A percentile compares a stretch with the other conserved stretches of the same genome.
These are phyloP conservation scores for Thumatha senex DNA, from an alignment of 2,888 invertebrate species.

Conservation along the genomic window DNA sequence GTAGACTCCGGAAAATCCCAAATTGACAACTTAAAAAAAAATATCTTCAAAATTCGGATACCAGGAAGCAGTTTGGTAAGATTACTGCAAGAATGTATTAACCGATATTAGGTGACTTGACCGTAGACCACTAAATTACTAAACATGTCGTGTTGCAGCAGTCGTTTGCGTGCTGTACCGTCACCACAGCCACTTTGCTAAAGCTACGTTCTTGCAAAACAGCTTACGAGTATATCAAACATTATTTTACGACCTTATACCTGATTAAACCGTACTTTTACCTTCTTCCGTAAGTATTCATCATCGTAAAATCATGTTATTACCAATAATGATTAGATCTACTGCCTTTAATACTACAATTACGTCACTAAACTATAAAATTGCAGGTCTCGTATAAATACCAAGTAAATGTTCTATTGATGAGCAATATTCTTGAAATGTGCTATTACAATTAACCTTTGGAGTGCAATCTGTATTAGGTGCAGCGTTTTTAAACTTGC, in stretches of 20 bases:
- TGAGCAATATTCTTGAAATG: constrained; percentile 10
- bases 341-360: constrained; percentile 30
- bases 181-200: constrained; percentile 40
- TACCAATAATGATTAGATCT: constrained; percentile 33
- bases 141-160: constrained; percentile 37
- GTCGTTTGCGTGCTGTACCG: constrained; percentile 33
- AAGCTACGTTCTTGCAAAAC: constrained; percentile 45
- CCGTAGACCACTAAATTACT: constrained; percentile 38
- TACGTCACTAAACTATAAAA: constrained; percentile 37
- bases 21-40: no score
- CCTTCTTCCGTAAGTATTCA: constrained; percentile 32
- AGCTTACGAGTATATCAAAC: constrained; percentile 35
- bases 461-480: no score
- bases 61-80: no score
- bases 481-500: no score
- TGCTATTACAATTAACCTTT: not conserved
- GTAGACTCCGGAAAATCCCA: not conserved
- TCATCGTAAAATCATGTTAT: constrained; percentile 38
- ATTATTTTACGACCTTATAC: constrained; percentile 42
- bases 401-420: constrained; percentile 36
- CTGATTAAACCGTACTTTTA: constrained; percentile 34
- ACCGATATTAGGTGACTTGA: constrained; percentile 26
- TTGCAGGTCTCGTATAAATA: constrained; percentile 26
- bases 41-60: not conserved
- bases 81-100: constrained; percentile 22